A percentile compares a stretch with the other conserved stretches of the same genome.
These are phyloP conservation scores for Chesias legatella DNA, from an alignment of 2,888 invertebrate genomes.

Conservation along the genomic window DNA sequence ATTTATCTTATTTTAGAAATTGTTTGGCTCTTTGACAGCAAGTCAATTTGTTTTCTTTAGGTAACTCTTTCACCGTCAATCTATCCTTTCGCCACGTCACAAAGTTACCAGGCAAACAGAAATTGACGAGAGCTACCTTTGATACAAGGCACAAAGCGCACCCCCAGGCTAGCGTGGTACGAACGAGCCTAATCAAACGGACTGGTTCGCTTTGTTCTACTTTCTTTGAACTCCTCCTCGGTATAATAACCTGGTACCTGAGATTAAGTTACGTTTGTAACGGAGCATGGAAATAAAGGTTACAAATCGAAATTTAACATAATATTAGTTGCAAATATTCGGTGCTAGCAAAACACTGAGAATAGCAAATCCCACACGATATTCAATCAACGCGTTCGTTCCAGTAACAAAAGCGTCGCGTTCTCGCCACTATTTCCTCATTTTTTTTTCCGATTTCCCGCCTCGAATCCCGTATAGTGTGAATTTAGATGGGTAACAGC, in stretches of 20 bases:
- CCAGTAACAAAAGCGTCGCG: slow-evolving; percentile 20
- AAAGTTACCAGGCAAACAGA: slow-evolving; percentile 43
- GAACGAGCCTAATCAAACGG: slow-evolving; percentile 76
- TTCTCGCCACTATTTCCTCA: slow-evolving; percentile 30
- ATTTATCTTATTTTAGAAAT: no score
- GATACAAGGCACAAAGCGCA: slow-evolving; percentile 71
- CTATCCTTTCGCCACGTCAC: slow-evolving; percentile 7
- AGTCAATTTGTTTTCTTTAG: no score
- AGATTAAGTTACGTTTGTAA: slow-evolving; percentile 20
- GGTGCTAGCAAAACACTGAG: no score
- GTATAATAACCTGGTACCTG: slow-evolving; percentile 59
- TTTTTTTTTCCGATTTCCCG: slow-evolving; percentile 32
- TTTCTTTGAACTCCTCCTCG: slow-evolving; percentile 66
- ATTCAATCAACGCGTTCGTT: slow-evolving; percentile 27
- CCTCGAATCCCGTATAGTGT: slow-evolving; percentile 39
- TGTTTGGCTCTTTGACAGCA: no score
- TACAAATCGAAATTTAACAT: no score
- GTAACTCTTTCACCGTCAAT: no score
- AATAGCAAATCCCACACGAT: slow-evolving; percentile 23
- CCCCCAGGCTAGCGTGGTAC: slow-evolving; percentile 61
- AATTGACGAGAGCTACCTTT: slow-evolving; percentile 67
- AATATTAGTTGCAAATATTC: no score
- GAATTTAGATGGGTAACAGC: slow-evolving; percentile 47
- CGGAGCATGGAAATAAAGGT: not conserved
- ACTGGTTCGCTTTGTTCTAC: slow-evolving; percentile 69